Evolutionary conservation across 2,888 invertebrate species (phyloP), one percentile per base, ranked within the genome.

Genomic region (Pachliopta kotzebuea): DNA sequence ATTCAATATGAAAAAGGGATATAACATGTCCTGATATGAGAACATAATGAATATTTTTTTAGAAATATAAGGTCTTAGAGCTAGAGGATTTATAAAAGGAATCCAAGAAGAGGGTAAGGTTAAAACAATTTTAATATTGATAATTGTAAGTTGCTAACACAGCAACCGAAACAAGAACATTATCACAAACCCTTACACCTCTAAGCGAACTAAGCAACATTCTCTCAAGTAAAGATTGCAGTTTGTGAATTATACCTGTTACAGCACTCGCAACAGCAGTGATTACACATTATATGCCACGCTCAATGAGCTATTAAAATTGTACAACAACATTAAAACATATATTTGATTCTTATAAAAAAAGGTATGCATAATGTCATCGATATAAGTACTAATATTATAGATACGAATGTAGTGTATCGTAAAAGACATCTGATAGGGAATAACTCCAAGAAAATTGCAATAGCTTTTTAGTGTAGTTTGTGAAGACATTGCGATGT

Each of bases 181-280:
- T 31, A 2, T 63, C n/a, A 20, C 49, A 31, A 63, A 55, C 21
- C 21, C 45, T 55, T 49, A 55, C 59, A 49, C 45, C 29, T 42
- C 24, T 42, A 29, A n/a, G 49, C 55, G 20, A 50, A 55, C 23
- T 29, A 20, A 11, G 29, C 29, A 63, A 58, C 52, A 53, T 21
- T 63, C 55, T 59, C 55, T 49, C 59, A 63, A 63, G 63, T n/a
- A 63, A 58, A 59, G 14, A 58, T 59, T 63, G 29, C 60, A 55
- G 50, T 60, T 52, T 60, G 56, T 56, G 64, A 55, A 56, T 20
- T 50, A 14, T 50, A 29, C 24, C 50, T 50, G 37, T 54, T 24
- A 54, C 61, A 20, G n/a, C 24, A 57, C 53, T 58, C 26, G 60
- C 61, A 56, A 53, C 20, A 57, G 4, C n/a, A n/a, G 29, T 21